These are phyloP conservation scores for Diploscapter pachys DNA, from an alignment of 1,140 invertebrate species.

Conservation along the genomic window DNA sequence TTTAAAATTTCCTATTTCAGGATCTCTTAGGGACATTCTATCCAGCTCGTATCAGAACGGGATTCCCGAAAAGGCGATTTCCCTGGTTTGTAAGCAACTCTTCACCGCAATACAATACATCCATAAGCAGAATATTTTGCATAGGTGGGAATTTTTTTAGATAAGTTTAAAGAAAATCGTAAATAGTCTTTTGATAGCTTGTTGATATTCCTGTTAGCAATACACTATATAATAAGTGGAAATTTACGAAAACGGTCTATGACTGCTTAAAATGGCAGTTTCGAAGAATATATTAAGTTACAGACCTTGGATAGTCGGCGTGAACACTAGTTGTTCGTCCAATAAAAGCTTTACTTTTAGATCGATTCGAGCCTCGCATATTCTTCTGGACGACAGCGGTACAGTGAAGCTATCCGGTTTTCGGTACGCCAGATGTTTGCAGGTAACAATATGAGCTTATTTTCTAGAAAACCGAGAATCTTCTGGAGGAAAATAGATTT, in stretches of 20 bases:
- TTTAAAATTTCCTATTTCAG: neutral
- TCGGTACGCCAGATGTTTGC: neutral
- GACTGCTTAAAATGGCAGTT: too few relatives aligned
- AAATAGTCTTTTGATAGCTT: too few relatives aligned
- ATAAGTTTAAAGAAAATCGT: too few relatives aligned
- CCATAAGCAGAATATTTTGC: conserved; percentile 12
- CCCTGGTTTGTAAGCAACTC: conserved; percentile 4
- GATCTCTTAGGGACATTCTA: conserved; percentile 19
- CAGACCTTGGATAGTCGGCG: too few relatives aligned
- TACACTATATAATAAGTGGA: too few relatives aligned
- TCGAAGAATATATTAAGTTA: too few relatives aligned
- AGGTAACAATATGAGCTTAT: too few relatives aligned
- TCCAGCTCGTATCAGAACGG: conserved; percentile 1
- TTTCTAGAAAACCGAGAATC: too few relatives aligned
- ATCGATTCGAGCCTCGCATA: conserved; percentile 15
- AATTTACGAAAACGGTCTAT: too few relatives aligned
- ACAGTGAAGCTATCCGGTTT: conserved; percentile 23
- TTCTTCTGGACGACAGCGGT: conserved; percentile 6
- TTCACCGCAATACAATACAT: conserved; percentile 15
- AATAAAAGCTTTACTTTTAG: conserved; percentile 10
- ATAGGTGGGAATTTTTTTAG: conserved; percentile 5
- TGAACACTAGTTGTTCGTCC: neutral
- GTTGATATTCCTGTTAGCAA: too few relatives aligned
- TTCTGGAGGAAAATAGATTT: too few relatives aligned
- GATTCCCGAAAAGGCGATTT: conserved; percentile 9